phyloP scores from a whole-genome alignment of 1,140 invertebrate species.

The Nephotettix cincticeps region DNA sequence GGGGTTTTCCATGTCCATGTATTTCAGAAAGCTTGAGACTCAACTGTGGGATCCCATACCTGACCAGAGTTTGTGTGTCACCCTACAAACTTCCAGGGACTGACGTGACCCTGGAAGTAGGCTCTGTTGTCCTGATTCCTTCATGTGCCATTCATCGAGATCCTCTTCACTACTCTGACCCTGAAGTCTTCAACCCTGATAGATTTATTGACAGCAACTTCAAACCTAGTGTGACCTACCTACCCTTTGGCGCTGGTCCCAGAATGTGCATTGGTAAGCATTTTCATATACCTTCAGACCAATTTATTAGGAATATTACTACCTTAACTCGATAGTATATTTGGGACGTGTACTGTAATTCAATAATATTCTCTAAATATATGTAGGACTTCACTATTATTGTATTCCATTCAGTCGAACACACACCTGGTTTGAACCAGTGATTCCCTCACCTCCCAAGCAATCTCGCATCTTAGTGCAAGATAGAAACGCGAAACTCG shows the following conservation, averaged over 20 bases:
- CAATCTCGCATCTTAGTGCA: too few relatives aligned
- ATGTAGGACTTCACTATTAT: too few relatives aligned
- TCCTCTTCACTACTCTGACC: slow-evolving; percentile 44
- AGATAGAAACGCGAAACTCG: too few relatives aligned
- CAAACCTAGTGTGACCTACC: slow-evolving; percentile 41
- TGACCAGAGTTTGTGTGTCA: slow-evolving; percentile 53
- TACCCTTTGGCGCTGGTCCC: slow-evolving; percentile 61
- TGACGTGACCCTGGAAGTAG: slow-evolving; percentile 39
- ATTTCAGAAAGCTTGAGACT: slow-evolving; percentile 55
- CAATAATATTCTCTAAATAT: too few relatives aligned
- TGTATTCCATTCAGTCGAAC: too few relatives aligned
- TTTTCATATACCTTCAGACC: too few relatives aligned
- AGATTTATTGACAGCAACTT: slow-evolving; percentile 44
- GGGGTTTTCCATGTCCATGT: too few relatives aligned
- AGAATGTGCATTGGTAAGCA: slow-evolving; percentile 56
- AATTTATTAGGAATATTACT: too few relatives aligned
- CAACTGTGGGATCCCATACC: slow-evolving; percentile 50
- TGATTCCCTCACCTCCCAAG: too few relatives aligned
- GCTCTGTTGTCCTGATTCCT: slow-evolving; percentile 45
- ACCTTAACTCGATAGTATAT: too few relatives aligned
- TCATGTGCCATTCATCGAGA: slow-evolving; percentile 49
- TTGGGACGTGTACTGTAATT: too few relatives aligned
- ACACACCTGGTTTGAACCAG: too few relatives aligned
- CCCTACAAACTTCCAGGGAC: slow-evolving; percentile 42
- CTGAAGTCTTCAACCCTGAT: slow-evolving; percentile 48